Evolutionary conservation across 2,113 vertebrate species (phyloP).

Genomic region (Plectropomus leopardus): DNA sequence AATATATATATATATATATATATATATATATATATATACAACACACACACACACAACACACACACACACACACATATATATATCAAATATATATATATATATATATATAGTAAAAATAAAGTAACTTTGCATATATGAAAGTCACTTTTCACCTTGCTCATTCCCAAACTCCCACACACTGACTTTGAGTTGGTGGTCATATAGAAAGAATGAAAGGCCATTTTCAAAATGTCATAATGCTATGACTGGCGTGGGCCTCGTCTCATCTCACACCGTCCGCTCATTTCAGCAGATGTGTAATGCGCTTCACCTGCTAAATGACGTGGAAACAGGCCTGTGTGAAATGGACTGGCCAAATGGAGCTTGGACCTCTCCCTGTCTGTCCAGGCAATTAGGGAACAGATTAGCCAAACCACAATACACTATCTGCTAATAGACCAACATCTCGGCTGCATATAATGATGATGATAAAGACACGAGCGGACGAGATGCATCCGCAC

Average conservation of each 20-base stretch:
- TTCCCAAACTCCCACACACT: too few relatives aligned
- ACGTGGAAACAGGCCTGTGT: constrained; percentile 67
- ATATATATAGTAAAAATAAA: too few relatives aligned
- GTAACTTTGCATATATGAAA: neutral
- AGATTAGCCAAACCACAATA: constrained; percentile 58
- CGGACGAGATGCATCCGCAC: neutral
- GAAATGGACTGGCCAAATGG: constrained; percentile 79
- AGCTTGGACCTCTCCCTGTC: constrained; percentile 70
- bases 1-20: too few relatives aligned
- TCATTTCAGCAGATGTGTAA: constrained; percentile 79
- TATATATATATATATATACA: too few relatives aligned
- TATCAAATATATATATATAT: too few relatives aligned
- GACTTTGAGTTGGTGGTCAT: neutral
- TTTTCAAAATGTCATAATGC: constrained; percentile 47
- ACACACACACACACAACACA: too few relatives aligned
- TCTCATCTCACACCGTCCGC: constrained; percentile 43
- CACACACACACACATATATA: too few relatives aligned
- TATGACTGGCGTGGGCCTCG: constrained; percentile 6
- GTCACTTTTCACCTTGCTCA: neutral
- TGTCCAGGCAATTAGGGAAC: constrained; percentile 71
- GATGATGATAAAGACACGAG: constrained; percentile 21
- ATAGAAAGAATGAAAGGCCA: constrained; percentile 22
- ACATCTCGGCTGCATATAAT: constrained; percentile 48
- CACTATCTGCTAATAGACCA: constrained; percentile 39
- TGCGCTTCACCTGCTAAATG: constrained; percentile 81